Conservation (phyloP, 2,888 invertebrate genomes). For the Rotaria macrura region DNA sequence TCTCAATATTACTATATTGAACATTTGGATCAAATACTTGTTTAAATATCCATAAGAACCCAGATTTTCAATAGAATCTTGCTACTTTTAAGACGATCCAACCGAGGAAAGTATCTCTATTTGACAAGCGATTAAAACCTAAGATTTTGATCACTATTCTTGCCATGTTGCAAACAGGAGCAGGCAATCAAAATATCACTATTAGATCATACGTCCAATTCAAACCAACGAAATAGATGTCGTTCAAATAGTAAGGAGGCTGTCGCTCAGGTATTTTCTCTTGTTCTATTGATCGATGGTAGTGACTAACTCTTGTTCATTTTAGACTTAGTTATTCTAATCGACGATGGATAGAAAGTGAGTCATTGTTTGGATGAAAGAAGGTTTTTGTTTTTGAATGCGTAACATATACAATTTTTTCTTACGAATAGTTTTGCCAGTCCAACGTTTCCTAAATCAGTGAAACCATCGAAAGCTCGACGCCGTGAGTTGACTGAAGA, state of each 20-base stretch:
- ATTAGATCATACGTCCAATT: background rate
- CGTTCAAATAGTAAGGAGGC: background rate
- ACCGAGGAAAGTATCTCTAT: no score
- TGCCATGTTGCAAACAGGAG: no score
- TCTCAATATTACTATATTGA: no score
- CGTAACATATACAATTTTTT: background rate
- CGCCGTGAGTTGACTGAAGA: slow-evolving; percentile 45
- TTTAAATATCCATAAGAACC: no score
- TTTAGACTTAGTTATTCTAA: background rate
- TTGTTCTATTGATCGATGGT: background rate
- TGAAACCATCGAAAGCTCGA: background rate
- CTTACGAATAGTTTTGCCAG: background rate
- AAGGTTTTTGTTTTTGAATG: no score
- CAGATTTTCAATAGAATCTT: no score
- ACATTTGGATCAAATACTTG: no score
- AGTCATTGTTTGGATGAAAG: background rate
- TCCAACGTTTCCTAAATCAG: background rate
- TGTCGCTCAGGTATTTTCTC: slow-evolving; percentile 2
- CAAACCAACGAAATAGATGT: background rate
- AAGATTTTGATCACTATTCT: no score
- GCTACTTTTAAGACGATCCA: no score
- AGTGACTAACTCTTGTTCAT: background rate
- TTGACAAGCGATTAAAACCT: no score
- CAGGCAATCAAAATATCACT: background rate
- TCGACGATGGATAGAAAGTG: background rate